phyloP scores from a whole-genome alignment of 2,113 vertebrate genomes.

The Cyphomyrus plagiostoma region DNA sequence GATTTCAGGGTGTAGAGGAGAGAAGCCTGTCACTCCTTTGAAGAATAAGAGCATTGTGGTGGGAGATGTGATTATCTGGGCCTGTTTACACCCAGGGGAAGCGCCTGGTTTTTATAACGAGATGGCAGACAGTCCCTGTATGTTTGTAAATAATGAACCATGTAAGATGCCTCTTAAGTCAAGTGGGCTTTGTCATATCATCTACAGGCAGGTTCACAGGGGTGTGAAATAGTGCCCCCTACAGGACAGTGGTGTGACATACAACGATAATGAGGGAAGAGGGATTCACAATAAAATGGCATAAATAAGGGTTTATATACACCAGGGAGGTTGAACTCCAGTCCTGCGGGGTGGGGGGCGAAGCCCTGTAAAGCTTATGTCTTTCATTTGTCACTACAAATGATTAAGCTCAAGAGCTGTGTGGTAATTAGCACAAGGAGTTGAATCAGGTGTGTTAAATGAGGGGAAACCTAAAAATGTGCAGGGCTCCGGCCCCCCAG shows the following conservation, averaged over 20 bases:
- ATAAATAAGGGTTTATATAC: neutral
- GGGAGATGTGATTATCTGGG: neutral
- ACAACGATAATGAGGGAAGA: neutral
- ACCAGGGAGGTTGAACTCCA: too few relatives aligned
- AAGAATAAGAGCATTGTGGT: neutral
- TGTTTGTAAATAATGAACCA: neutral
- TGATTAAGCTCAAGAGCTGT: too few relatives aligned
- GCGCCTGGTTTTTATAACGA: neutral
- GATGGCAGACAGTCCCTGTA: neutral
- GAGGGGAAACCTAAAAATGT: too few relatives aligned
- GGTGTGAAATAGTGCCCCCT: too few relatives aligned
- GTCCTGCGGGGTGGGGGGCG: too few relatives aligned
- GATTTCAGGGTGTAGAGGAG: neutral
- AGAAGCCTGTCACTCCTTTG: neutral
- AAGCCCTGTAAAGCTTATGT: too few relatives aligned
- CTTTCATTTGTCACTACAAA: too few relatives aligned
- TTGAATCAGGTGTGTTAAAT: too few relatives aligned
- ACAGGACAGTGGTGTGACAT: neutral
- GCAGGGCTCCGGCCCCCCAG: too few relatives aligned
- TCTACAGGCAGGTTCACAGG: neutral
- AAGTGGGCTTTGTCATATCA: neutral
- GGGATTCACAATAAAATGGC: neutral
- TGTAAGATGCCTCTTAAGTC: neutral
- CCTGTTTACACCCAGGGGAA: neutral
- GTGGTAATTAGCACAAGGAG: too few relatives aligned